A percentile compares a stretch with the other conserved stretches of the same genome.
Conservation (phyloP, 2,797 vertebrate genomes). For the Podarcis siculus region DNA sequence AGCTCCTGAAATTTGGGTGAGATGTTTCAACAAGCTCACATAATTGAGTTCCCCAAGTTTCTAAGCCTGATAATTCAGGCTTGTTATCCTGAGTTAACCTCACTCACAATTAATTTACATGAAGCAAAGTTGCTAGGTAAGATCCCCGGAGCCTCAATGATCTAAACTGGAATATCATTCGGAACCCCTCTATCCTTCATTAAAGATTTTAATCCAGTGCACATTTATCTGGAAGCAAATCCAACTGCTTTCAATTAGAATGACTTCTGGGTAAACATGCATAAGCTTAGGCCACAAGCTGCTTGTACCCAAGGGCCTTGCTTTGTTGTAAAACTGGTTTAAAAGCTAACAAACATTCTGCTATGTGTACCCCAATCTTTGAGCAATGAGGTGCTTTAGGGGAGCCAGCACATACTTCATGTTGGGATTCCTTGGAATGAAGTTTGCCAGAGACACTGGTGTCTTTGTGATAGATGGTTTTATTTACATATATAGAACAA, state of each 20-base stretch:
- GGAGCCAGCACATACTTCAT: too few relatives aligned
- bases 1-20: not conserved
- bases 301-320: not conserved
- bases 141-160: not conserved
- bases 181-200: not conserved
- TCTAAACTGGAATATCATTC: not conserved
- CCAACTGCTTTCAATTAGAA: not conserved
- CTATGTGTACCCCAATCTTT: too few relatives aligned
- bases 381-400: too few relatives aligned
- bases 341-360: not conserved
- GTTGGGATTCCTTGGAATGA: too few relatives aligned
- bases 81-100: slow-evolving; percentile 17
- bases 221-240: not conserved
- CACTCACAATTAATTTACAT: not conserved
- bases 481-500: too few relatives aligned
- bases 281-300: not conserved
- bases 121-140: not conserved
- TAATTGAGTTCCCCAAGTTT: not conserved
- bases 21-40: not conserved
- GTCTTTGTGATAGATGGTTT: too few relatives aligned
- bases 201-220: not conserved
- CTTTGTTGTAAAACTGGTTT: not conserved
- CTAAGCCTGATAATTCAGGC: slow-evolving; percentile 1
- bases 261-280: not conserved
- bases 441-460: too few relatives aligned